Evolutionary conservation across 2,797 vertebrate genomes (phyloP).

Genomic region (Danio aesculapii): DNA sequence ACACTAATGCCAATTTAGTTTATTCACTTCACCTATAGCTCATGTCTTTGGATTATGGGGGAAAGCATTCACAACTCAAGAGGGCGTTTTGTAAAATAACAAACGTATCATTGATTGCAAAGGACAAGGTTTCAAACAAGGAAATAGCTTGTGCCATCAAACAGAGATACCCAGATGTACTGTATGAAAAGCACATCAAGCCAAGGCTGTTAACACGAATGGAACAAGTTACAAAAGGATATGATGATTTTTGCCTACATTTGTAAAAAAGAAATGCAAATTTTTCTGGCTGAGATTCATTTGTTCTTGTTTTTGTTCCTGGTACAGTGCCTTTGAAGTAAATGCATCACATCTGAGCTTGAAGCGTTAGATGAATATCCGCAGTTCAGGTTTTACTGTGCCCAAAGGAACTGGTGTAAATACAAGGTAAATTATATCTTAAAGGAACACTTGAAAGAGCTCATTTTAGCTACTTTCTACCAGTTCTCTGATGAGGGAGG

Average conservation of each 20-base stretch:
- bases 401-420: no score
- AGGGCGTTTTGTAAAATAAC: background rate
- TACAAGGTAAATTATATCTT: no score
- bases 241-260: background rate
- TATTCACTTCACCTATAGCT: no score
- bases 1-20: no score
- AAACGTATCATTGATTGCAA: background rate
- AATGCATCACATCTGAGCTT: slow-evolving; percentile 20
- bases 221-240: background rate
- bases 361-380: background rate
- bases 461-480: no score
- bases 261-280: background rate
- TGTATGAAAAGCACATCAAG: background rate
- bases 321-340: slow-evolving; percentile 6
- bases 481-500: no score
- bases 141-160: slow-evolving; percentile 7
- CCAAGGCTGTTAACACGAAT: background rate
- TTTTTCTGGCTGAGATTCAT: background rate
- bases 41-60: no score
- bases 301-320: slow-evolving; percentile 11
- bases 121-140: background rate
- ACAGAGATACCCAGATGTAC: slow-evolving; percentile 10
- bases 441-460: no score
- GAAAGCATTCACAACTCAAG: background rate
- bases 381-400: no score